Conservation (phyloP, 2,113 vertebrate species). For the Poeciliopsis turrubarensis region DNA sequence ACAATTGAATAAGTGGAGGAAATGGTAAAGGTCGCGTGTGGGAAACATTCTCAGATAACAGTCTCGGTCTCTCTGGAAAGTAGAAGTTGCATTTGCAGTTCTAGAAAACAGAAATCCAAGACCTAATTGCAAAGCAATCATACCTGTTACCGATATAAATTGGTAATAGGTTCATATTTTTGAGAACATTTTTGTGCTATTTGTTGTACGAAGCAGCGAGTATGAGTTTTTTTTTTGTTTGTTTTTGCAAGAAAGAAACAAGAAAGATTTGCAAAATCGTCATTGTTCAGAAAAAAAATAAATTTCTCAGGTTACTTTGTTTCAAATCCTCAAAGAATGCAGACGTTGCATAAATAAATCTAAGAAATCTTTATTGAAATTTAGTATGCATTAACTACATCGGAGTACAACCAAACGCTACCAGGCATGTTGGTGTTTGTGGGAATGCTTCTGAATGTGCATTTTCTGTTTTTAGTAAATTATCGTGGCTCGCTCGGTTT, state of each 20-base stretch:
- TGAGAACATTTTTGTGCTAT: not conserved
- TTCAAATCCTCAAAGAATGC: not conserved
- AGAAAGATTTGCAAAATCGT: too few relatives aligned
- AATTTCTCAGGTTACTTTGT: not conserved
- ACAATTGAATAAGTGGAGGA: not conserved
- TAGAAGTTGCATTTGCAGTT: not conserved
- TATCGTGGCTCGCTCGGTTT: conserved; percentile 93
- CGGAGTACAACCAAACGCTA: not conserved
- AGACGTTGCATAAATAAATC: not conserved
- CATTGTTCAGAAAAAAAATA: not conserved
- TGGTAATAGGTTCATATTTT: not conserved
- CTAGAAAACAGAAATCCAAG: not conserved
- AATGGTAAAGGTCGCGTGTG: not conserved
- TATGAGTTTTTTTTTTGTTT: not conserved
- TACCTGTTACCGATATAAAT: not conserved
- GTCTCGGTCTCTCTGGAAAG: not conserved
- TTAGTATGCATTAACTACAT: not conserved
- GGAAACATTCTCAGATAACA: not conserved
- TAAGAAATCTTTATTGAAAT: not conserved
- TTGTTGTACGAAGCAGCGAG: not conserved
- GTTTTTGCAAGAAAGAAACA: not conserved
- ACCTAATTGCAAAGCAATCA: not conserved
- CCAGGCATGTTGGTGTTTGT: not conserved
- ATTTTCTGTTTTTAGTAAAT: conserved; percentile 82
- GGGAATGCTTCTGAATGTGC: not conserved